phyloP scores from a whole-genome alignment of 1,140 invertebrate genomes.

The Penaeus indicus region DNA sequence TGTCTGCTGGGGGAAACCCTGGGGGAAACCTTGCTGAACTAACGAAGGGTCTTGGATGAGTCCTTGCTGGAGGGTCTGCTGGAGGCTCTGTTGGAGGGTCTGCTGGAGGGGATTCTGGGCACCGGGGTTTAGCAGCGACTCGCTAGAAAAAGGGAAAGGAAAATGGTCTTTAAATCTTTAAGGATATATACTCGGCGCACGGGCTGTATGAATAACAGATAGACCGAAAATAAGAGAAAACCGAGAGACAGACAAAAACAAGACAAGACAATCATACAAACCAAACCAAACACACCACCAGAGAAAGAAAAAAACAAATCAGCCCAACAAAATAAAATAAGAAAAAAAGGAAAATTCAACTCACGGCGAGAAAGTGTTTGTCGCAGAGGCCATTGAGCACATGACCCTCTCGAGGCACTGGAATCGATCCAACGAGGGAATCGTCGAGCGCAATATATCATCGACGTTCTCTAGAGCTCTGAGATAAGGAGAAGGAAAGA shows the following conservation, averaged over 20 bases:
- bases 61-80: constrained; percentile 46
- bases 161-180: too few relatives aligned
- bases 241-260: too few relatives aligned
- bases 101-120: constrained; percentile 12
- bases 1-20: constrained; percentile 23
- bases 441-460: constrained; percentile 37
- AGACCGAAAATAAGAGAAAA: too few relatives aligned
- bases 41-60: constrained; percentile 27
- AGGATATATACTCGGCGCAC: too few relatives aligned
- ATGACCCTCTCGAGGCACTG: constrained; percentile 46
- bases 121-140: not conserved
- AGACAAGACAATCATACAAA: too few relatives aligned
- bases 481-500: not conserved
- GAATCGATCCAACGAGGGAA: constrained; percentile 42
- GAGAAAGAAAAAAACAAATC: too few relatives aligned
- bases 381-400: constrained; percentile 27
- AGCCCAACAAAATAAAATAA: too few relatives aligned
- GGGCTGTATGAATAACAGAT: too few relatives aligned
- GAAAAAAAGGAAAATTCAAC: too few relatives aligned
- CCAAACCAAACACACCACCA: too few relatives aligned
- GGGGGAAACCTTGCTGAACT: constrained; percentile 32
- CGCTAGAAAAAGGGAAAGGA: too few relatives aligned
- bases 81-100: constrained; percentile 42
- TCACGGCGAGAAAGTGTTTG: too few relatives aligned
- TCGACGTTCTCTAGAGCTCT: constrained; percentile 52